Percentiles rank a stretch among this genome's conserved stretches.
These are phyloP conservation scores for Rallus crepitans DNA, from an alignment of 2,797 vertebrate species.

Conservation along the genomic window DNA sequence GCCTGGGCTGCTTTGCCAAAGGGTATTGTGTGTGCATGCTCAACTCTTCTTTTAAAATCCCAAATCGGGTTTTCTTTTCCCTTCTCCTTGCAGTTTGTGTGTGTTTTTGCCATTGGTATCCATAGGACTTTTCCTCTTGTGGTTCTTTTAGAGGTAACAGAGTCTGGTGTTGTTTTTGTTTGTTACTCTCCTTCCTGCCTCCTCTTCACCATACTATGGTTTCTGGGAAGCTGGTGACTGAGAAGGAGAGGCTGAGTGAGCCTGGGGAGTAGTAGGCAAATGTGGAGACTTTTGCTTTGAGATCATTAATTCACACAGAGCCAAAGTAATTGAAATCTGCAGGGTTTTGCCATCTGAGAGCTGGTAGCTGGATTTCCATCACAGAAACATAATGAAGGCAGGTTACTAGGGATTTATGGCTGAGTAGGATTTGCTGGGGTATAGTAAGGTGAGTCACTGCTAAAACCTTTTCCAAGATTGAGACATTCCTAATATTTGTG, in stretches of 20 bases:
- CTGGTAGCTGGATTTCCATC: not conserved
- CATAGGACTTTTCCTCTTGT: slow-evolving; percentile 13
- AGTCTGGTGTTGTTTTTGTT: not conserved
- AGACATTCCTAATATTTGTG: not conserved
- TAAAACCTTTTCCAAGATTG: not conserved
- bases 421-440: not conserved
- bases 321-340: not conserved
- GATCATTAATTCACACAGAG: not conserved
- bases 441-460: not conserved
- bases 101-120: slow-evolving; percentile 47
- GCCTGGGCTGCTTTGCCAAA: slow-evolving; percentile 40
- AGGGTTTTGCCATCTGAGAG: not conserved
- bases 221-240: not conserved
- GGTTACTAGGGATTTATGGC: not conserved
- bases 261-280: not conserved
- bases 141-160: not conserved
- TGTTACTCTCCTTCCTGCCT: not conserved
- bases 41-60: slow-evolving; percentile 52
- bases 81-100: not conserved
- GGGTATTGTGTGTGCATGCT: slow-evolving; percentile 15
- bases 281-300: not conserved
- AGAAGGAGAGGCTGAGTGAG: not conserved
- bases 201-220: not conserved
- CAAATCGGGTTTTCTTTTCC: slow-evolving; percentile 54
- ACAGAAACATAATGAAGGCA: not conserved